Evolutionary conservation across 1,140 invertebrate genomes (phyloP).

Genomic region (Platorchestia sp.): DNA sequence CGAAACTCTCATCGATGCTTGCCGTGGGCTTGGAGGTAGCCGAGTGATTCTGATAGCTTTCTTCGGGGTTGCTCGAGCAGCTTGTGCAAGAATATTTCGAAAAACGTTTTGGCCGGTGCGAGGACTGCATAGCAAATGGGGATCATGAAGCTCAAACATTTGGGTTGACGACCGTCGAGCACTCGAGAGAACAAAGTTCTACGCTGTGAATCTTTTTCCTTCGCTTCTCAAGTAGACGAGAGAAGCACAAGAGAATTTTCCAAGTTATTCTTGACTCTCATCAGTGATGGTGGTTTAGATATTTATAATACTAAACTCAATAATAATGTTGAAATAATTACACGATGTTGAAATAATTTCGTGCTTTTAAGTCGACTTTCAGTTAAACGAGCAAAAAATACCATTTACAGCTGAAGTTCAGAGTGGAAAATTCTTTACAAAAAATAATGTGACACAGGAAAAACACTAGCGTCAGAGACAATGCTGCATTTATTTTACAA

Average conservation of each 20-base stretch:
- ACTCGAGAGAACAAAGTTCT: background rate
- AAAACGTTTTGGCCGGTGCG: background rate
- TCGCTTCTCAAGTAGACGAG: background rate
- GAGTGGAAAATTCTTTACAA: background rate
- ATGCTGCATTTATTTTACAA: background rate
- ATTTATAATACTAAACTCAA: background rate
- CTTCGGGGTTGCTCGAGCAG: no score
- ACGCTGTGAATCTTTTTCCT: background rate
- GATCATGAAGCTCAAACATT: constrained; percentile 8
- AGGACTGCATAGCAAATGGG: background rate
- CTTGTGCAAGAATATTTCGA: background rate
- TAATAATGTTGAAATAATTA: background rate
- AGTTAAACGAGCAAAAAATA: background rate
- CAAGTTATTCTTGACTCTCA: background rate
- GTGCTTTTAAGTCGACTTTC: background rate
- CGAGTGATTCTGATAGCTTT: background rate
- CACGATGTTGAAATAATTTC: background rate
- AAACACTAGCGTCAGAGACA: background rate
- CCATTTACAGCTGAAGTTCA: background rate
- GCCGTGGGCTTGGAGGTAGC: background rate
- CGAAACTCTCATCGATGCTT: background rate
- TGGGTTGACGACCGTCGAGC: background rate
- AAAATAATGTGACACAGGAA: background rate
- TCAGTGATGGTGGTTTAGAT: background rate
- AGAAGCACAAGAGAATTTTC: background rate